A percentile compares a stretch with the other conserved stretches of the same genome.
These are phyloP conservation scores for Gyrodactylus salaris DNA, from an alignment of 1,140 invertebrate genomes.

Conservation along the genomic window DNA sequence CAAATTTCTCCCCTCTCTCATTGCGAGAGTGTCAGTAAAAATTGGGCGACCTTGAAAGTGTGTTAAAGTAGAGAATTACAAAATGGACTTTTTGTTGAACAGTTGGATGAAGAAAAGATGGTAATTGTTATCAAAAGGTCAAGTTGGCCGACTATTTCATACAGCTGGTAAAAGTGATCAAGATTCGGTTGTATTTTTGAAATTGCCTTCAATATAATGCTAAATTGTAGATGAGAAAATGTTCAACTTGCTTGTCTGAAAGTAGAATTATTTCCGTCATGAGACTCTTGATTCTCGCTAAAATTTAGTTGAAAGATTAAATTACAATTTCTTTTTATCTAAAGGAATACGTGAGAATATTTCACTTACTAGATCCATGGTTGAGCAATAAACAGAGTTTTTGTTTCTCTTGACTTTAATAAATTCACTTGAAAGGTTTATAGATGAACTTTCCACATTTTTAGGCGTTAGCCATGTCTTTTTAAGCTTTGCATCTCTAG, in stretches of 20 bases:
- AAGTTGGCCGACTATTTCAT: background rate
- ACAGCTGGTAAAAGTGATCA: background rate
- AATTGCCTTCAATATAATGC: background rate
- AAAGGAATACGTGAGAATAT: too few relatives aligned
- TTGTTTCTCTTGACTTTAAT: background rate
- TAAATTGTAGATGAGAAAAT: background rate
- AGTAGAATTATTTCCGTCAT: background rate
- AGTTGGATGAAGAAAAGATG: background rate
- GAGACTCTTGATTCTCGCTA: background rate
- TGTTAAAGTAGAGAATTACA: too few relatives aligned
- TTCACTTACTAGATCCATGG: background rate
- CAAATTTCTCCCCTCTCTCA: slow-evolving; percentile 39
- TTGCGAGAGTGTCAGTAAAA: slow-evolving; percentile 32
- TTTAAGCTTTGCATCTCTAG: too few relatives aligned
- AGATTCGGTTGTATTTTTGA: background rate
- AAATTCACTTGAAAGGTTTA: background rate
- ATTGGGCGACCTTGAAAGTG: slow-evolving; percentile 32
- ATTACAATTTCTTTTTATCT: background rate
- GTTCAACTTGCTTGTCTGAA: background rate
- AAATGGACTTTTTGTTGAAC: background rate
- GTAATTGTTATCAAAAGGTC: background rate
- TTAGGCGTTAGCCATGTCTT: too few relatives aligned
- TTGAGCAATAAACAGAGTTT: background rate
- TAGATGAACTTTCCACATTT: too few relatives aligned
- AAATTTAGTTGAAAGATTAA: background rate